These are phyloP conservation scores for Micrasema longulum DNA, from an alignment of 1,140 invertebrate species.

Conservation along the genomic window DNA sequence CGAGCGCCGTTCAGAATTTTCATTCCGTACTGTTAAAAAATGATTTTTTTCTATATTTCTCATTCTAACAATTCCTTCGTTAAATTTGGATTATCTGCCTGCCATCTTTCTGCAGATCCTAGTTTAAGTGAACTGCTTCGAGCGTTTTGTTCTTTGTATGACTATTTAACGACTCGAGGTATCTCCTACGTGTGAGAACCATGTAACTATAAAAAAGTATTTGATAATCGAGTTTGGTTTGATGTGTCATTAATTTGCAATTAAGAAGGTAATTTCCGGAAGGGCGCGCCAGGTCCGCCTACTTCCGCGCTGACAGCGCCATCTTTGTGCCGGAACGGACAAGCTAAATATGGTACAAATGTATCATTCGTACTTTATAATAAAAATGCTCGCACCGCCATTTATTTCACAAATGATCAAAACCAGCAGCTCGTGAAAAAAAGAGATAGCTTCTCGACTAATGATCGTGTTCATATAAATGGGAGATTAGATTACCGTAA, in stretches of 20 bases:
- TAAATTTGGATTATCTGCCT: too few species aligned
- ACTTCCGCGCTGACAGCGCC: slow-evolving; percentile 38
- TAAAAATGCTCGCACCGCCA: slow-evolving; percentile 16
- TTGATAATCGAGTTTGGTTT: slow-evolving; percentile 27
- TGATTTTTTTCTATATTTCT: too few species aligned
- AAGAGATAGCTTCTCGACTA: too few species aligned
- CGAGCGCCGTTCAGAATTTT: too few species aligned
- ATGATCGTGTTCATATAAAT: slow-evolving; percentile 3
- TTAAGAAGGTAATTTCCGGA: slow-evolving; percentile 46
- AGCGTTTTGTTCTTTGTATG: too few species aligned
- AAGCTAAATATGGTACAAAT: background rate
- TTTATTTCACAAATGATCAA: slow-evolving; percentile 27
- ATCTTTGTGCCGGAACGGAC: slow-evolving; percentile 27
- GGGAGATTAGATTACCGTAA: background rate
- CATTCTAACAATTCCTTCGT: too few species aligned
- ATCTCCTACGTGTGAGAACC: background rate
- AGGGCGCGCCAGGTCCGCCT: slow-evolving; percentile 29
- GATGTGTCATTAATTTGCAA: slow-evolving; percentile 45
- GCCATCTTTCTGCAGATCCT: too few species aligned
- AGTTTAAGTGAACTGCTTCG: too few species aligned
- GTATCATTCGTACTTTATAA: slow-evolving; percentile 8
- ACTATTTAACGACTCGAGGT: too few species aligned
- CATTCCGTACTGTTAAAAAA: too few species aligned
- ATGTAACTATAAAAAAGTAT: background rate
- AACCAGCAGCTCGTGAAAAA: slow-evolving; percentile 9